Evolutionary conservation across 2,797 vertebrate genomes (phyloP), one percentile per base, ranked within the genome.

Genomic region (Chanos chanos): DNA sequence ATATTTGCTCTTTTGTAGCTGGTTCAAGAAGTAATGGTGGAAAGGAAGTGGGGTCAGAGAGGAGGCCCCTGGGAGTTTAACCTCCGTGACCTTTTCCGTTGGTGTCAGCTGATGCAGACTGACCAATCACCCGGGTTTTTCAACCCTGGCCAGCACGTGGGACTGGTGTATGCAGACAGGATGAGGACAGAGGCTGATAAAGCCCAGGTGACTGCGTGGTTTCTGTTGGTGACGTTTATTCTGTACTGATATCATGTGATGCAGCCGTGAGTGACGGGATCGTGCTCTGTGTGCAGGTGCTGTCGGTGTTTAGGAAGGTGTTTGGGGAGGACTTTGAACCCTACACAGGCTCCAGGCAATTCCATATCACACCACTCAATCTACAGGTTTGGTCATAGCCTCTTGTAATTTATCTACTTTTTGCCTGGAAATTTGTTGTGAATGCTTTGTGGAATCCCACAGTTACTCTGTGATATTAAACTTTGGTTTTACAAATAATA

Each of bases 61-160:
- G 97, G 97, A 77, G 94, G 93, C 53, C 94, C 97, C 1, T 99
- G 97, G 97, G 97, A 99, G 76, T 99, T 99, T 82, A 99, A 99
- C 75, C 86, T 99, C 45, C 90, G 97, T 0, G 97, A 99, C 77
- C 87, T 99, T 79, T 98, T 95, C 76, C 94, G 97, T 16, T 99
- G 97, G 97, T 98, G 96, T 88, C 93, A 98, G 77, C 86, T 99
- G 72, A 97, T 98, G 92, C 89, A 96, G 71, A 85, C 89, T 8
- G 96, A 99, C 80, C 96, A 98, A 57, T 92, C 93, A 0, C 92
- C 92, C 1, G 94, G 91, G 1, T 92, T 86, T 71, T 96, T 93
- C 19, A 90, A 95, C 77, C 94, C 96, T 15, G 92, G 94, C 3
- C 96, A 97, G 65, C 96, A 99, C 24, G 89, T 98, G 1, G 86